Base-by-base conservation (phyloP, 2,797 vertebrate species). In the Knipowitschia caucasica region DNA sequence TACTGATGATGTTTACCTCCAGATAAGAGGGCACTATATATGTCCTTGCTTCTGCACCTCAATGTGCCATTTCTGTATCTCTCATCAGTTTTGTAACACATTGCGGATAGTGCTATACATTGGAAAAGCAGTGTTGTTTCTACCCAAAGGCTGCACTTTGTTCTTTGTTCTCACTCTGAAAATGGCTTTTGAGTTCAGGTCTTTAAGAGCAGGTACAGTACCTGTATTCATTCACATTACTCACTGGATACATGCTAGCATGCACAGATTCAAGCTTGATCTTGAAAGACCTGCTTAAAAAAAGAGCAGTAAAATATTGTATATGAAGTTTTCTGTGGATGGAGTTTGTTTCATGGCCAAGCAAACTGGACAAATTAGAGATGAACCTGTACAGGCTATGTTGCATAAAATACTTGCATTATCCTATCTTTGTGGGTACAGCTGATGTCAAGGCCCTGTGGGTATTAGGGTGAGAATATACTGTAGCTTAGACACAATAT, bases 361-460 rank as follows among this genome's bases (percentile, higher is more conserved):
- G 11, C 12, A 39, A 39, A 39, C 20, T 11, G 9, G 4, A 8
- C 20, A 21, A 20, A 39, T 9, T 1, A 39, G 8, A 38, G 18
- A 12, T 10, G 9, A 5, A 21, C 36, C 18, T 39, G 17, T 39
- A 39, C 5, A 39, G 18, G 36, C 18, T 9, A 12, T n/a, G n/a
- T n/a, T n/a, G n/a, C n/a, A n/a, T n/a, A n/a, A n/a, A n/a, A n/a
- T n/a, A n/a, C n/a, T n/a, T n/a, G n/a, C n/a, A n/a, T n/a, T n/a
- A n/a, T n/a, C n/a, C n/a, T 75, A 75, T 78, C 71, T 69, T 58
- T 71, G 50, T 55, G 72, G 64, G 67, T 59, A 83, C 85, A 83
- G 81, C 83, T 83, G 81, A 81, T 76, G 75, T 61, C 40, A 43
- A 68, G 46, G 63, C 81, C 85, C 69, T 59, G 18, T 4, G 69